Base-by-base conservation (phyloP, 2,888 invertebrate species). In the Lasioglossum oenotherae region DNA sequence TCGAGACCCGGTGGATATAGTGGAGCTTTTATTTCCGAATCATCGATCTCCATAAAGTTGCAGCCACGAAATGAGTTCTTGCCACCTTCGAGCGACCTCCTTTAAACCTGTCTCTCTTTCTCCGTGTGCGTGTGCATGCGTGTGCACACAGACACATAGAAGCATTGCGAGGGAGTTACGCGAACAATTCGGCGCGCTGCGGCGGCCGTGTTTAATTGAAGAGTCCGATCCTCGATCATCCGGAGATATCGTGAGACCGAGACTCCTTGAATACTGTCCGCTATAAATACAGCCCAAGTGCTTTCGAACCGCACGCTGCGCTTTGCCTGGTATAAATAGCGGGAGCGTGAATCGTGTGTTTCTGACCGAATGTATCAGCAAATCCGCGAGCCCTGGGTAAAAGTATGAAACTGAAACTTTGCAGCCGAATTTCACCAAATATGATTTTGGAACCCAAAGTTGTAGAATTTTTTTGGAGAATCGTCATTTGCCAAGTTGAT, bases 41-140 rank as follows among this genome's bases (percentile, higher is more conserved):
- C 91, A 92, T 92, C 91, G 92, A 92, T 92, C 92, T 91, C 89
- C 91, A 90, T 91, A 88, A 92, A 92, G 88, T 88, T 86, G 78
- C 84, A 71, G 81, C 84, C 85, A 82, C 88, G 88, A 88, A 91
- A 91, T 86, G 89, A 89, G 89, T 85, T 89, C 81, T 71, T 69
- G 78, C 78, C 57, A 81, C 78, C 78, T 87, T 84, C 81, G 49
- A 67, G 35, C 80, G 84, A 78, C 82, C 82, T 84, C 53, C 82
- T 80, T 87, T 80, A 77, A 82, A 85, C 69, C 57, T 78, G 67
- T 78, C 78, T 78, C 67, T 82, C n/a, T 57, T 12, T n/a, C n/a
- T n/a, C 12, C 57, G n/a, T 12, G 81, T 41, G 46, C 72, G 44
- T 35, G 46, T 19, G 27, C 6, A 31, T 76, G 60, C 80, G 84